A percentile compares a stretch with the other conserved stretches of the same genome.
These are phyloP conservation scores for Papilio polytes DNA, from an alignment of 1,140 invertebrate species.

Conservation along the genomic window DNA sequence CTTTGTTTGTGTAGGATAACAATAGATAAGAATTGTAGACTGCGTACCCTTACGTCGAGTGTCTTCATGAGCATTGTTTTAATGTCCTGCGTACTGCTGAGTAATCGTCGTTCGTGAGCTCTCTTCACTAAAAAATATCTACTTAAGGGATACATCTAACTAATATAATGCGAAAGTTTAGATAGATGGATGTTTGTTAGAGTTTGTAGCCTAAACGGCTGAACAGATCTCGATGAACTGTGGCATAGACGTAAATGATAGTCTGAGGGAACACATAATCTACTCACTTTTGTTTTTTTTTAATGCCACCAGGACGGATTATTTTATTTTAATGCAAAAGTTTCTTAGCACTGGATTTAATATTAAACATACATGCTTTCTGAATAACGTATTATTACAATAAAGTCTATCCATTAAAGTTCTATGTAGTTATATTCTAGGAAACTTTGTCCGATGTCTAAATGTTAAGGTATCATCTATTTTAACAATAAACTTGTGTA, in stretches of 20 bases:
- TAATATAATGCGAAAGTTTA: too few relatives aligned
- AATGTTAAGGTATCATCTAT: background rate
- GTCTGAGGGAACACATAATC: too few relatives aligned
- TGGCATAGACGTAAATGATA: too few relatives aligned
- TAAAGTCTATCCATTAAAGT: background rate
- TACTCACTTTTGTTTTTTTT: too few relatives aligned
- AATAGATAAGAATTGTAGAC: constrained; percentile 27
- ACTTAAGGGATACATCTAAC: background rate
- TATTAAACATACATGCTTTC: background rate
- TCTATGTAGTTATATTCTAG: background rate
- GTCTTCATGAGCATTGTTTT: constrained; percentile 5
- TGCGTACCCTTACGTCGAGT: constrained; percentile 15
- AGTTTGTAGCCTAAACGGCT: too few relatives aligned
- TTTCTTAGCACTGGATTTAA: background rate
- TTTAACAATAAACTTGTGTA: constrained; percentile 7
- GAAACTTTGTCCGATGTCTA: background rate
- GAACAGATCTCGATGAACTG: too few relatives aligned
- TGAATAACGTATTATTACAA: background rate
- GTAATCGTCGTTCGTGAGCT: background rate
- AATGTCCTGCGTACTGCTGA: constrained; percentile 15
- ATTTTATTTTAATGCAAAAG: constrained; percentile 14
- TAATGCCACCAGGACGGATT: too few relatives aligned
- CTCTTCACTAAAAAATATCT: background rate
- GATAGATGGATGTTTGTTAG: too few relatives aligned
- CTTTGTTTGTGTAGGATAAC: constrained; percentile 5